Conservation (phyloP, 1,140 invertebrate genomes). For the Orchestia grillus region DNA sequence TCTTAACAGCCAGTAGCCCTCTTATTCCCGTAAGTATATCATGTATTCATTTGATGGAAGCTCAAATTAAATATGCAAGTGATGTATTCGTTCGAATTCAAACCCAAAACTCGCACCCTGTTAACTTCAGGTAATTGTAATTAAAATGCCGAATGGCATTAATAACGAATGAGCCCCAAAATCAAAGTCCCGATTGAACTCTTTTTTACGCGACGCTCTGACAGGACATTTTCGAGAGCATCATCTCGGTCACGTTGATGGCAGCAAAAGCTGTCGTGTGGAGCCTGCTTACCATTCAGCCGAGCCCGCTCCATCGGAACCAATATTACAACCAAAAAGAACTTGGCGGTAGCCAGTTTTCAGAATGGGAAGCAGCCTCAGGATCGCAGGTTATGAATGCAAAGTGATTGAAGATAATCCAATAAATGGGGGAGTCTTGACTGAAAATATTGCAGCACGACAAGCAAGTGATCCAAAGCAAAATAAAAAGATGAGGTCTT, state of each 20-base stretch:
- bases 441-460: constrained; percentile 41
- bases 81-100: no score
- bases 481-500: constrained; percentile 29
- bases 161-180: neutral
- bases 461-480: constrained; percentile 54
- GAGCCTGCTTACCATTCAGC: constrained; percentile 52
- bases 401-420: constrained; percentile 56
- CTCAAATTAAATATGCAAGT: no score
- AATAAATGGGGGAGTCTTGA: constrained; percentile 54
- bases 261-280: neutral
- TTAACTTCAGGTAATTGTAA: neutral
- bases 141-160: neutral
- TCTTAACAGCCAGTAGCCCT: no score
- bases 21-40: no score
- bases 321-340: constrained; percentile 54
- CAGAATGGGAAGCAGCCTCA: constrained; percentile 53
- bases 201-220: neutral
- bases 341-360: constrained; percentile 52
- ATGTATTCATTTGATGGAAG: no score
- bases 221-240: constrained; percentile 1
- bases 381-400: constrained; percentile 56
- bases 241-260: constrained; percentile 17
- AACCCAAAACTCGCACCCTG: no score
- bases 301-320: constrained; percentile 13
- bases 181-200: neutral